Conservation (phyloP, 2,797 vertebrate genomes). For the Picus viridis region DNA sequence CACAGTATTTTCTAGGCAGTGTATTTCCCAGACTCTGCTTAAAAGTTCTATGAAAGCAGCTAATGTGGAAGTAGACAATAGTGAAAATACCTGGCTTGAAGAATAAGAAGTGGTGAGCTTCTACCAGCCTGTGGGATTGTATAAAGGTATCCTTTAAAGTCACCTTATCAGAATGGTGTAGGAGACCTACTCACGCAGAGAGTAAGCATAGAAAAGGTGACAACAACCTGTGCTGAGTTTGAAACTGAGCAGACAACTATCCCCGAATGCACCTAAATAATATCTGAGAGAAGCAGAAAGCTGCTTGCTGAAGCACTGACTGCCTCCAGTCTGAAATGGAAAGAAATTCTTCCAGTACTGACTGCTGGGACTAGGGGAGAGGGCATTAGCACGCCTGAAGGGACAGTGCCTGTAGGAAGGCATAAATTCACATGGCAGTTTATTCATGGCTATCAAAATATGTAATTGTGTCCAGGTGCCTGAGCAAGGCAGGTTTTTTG, state of each 20-base stretch:
- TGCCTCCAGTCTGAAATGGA: background rate
- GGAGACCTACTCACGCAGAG: background rate
- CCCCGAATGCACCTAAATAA: background rate
- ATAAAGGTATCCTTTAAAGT: rapidly evolving
- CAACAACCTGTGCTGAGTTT: background rate
- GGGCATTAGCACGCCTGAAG: background rate
- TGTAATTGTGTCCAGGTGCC: background rate
- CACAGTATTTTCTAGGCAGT: background rate
- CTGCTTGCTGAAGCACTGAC: background rate
- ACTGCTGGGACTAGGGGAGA: background rate
- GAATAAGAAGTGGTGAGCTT: background rate
- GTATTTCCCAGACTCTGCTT: background rate
- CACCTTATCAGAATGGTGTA: background rate
- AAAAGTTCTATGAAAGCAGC: background rate
- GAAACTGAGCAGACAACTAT: background rate
- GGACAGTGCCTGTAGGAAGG: background rate
- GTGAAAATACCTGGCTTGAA: background rate
- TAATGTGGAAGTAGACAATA: background rate
- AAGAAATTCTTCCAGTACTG: background rate
- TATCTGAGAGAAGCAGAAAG: background rate
- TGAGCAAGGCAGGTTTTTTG: background rate
- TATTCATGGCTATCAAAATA: background rate
- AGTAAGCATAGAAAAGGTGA: background rate
- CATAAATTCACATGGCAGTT: background rate
- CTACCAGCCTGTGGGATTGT: background rate